These are phyloP conservation scores for Diadumene lineata DNA, from an alignment of 92 coral and sea anemone genomes.

Conservation along the genomic window DNA sequence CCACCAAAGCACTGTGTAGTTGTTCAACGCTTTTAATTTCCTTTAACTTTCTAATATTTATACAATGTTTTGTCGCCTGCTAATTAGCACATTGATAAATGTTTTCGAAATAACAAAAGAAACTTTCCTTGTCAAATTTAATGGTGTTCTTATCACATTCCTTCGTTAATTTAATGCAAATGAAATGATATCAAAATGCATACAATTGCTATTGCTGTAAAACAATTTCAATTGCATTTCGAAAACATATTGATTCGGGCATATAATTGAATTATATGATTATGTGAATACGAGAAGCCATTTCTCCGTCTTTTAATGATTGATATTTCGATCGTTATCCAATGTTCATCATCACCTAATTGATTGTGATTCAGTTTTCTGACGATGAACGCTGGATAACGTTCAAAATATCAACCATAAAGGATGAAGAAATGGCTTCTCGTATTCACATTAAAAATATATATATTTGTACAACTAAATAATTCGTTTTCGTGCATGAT, in stretches of 20 bases:
- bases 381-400: no score
- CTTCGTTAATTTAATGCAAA: conserved; percentile 8
- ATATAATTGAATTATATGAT: no score
- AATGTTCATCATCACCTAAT: not conserved
- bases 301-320: no score
- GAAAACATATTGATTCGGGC: conserved; percentile 40
- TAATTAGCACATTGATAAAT: not conserved
- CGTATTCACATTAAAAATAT: no score
- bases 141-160: conserved; percentile 16
- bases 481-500: no score
- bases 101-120: conserved; percentile 33
- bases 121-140: not conserved
- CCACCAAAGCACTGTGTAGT: conserved; percentile 14
- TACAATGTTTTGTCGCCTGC: conserved; percentile 4
- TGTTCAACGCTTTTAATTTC: conserved; percentile 18
- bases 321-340: no score
- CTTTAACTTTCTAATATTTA: conserved; percentile 2
- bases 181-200: conserved; percentile 12
- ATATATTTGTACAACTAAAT: no score
- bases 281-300: no score
- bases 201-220: not conserved
- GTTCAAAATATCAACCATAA: no score
- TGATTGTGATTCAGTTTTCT: no score
- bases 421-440: no score
- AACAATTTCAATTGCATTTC: conserved; percentile 8